Conservation (phyloP, 2,888 invertebrate genomes). For the Thymelicus sylvestris region DNA sequence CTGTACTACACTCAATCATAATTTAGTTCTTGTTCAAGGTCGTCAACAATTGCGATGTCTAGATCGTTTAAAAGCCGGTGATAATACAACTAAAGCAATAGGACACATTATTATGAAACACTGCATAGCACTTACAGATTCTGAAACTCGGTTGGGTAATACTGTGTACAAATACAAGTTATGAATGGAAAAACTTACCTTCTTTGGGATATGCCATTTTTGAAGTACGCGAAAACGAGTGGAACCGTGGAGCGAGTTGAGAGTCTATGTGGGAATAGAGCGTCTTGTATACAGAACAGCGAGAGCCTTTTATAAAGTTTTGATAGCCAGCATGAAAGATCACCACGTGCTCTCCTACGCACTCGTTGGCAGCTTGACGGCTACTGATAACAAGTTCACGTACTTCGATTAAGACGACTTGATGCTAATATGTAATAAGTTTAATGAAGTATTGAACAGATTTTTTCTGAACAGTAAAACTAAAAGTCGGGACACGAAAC, state of each 20-base stretch:
- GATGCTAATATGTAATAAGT: slow-evolving; percentile 47
- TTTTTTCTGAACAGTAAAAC: no score
- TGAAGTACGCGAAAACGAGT: slow-evolving; percentile 43
- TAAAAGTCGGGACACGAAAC: no score
- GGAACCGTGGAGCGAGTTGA: slow-evolving; percentile 49
- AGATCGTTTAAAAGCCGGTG: slow-evolving; percentile 40
- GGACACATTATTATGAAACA: not conserved
- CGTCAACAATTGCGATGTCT: slow-evolving; percentile 3
- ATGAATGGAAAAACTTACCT: slow-evolving; percentile 65
- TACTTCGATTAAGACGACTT: slow-evolving; percentile 49
- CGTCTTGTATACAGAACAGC: slow-evolving; percentile 58
- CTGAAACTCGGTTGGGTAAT: slow-evolving; percentile 46
- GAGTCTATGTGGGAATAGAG: slow-evolving; percentile 55
- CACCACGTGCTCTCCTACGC: slow-evolving; percentile 70
- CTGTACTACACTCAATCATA: slow-evolving; percentile 11
- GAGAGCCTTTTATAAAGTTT: slow-evolving; percentile 76
- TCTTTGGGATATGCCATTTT: slow-evolving; percentile 74
- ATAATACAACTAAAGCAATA: slow-evolving; percentile 39
- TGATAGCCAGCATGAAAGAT: slow-evolving; percentile 55
- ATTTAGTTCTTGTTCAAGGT: slow-evolving; percentile 40
- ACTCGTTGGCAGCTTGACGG: slow-evolving; percentile 54
- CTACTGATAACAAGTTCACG: slow-evolving; percentile 64
- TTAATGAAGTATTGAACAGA: no score
- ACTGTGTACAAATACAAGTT: slow-evolving; percentile 36
- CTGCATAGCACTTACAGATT: slow-evolving; percentile 12